Base-by-base conservation (phyloP, 2,888 invertebrate species). In the Emmelina monodactyla region DNA sequence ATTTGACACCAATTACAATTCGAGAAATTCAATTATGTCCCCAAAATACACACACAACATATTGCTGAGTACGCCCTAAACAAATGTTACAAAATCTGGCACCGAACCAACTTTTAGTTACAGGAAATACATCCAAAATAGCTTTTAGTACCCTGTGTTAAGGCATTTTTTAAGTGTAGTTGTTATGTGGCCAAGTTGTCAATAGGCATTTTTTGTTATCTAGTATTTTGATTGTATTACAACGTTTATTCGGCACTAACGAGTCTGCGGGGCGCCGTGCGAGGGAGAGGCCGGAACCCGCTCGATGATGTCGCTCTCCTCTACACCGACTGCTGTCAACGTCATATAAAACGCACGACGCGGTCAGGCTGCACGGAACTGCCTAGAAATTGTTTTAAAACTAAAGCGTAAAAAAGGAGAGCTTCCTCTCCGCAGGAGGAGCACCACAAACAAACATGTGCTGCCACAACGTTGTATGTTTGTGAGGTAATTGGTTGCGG, bases 61-160 rank as follows among this genome's bases (percentile, higher is more conserved):
- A 71, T 70, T 73, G 69, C 60, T 6, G 67, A 57, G 62, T 60
- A 70, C 78, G 78, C 78, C 76, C 73, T 63, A 64, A 60, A 70
- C 78, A 76, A 78, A 76, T 78, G 78, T 67, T 63, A 62, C 60
- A 58, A 59, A 57, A 51, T 54, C 45, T 39, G 45, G 49, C 25
- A 34, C 7, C 13, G 16, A 14, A 33, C 57, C 43, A 57, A 16
- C 2, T 37, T 44, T 42, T 12, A 14, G 29, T 22, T 14, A 13
- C 37, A 1, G 15, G 2, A 2, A 4, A 31, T 30, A 15, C 33
- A 36, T 2, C 15, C 31, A 2, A 62, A 37, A 50, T 37, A 46
- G 2, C 29, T n/a, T 56, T 33, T 40, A 62, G 60, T 14, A 0
- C 0, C 2, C 2, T 10, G 0, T 0, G 1, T 0, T 28, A 38